Base-by-base conservation (phyloP, 1,140 invertebrate species). In the Aphidius ervi region DNA sequence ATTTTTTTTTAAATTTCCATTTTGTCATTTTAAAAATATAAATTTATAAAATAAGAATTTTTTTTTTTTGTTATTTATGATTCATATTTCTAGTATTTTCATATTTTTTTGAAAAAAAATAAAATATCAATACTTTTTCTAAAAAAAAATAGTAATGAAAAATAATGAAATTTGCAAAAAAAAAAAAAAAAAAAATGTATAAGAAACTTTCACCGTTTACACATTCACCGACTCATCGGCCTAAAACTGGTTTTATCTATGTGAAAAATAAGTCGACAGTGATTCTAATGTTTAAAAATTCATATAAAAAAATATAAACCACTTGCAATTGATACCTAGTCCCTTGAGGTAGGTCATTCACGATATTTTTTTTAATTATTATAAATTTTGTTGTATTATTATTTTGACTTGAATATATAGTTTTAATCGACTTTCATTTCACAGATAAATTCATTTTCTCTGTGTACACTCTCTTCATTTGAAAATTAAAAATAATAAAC, bases 141-240 rank as follows among this genome's bases (percentile, higher is more conserved):
- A 31, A 31, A 31, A 1, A 31, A 31, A 31, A 31, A 31, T 31
- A 31, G 23, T 31, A 2, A 31, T 31, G 23, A 31, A 31, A 31
- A 31, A 31, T 31, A 31, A 31, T 31, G 23, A 3, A 31, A 31
- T 31, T 31, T 31, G 2, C 2, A 2, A 31, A 31, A 54, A 54
- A 54, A 41, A 42, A 41, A 42, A 41, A 16, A 16, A 16, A 16
- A 16, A 16, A 16, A 16, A 16, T 16, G 16, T 16, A 16, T 54
- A 9, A 10, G 16, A 16, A 54, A 54, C 72, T 74, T 74, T 74
- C 72, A 71, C 72, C 72, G 67, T 68, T 73, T 68, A 72, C 40
- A n/a, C 40, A 54, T 54, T 54, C n/a, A 54, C 68, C 61, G 62
- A 59, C 62, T 56, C 46, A 46, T 42, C 56, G 53, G 43, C 37